phyloP scores from a whole-genome alignment of 2,797 vertebrate genomes.

The Pipistrellus nathusii region DNA sequence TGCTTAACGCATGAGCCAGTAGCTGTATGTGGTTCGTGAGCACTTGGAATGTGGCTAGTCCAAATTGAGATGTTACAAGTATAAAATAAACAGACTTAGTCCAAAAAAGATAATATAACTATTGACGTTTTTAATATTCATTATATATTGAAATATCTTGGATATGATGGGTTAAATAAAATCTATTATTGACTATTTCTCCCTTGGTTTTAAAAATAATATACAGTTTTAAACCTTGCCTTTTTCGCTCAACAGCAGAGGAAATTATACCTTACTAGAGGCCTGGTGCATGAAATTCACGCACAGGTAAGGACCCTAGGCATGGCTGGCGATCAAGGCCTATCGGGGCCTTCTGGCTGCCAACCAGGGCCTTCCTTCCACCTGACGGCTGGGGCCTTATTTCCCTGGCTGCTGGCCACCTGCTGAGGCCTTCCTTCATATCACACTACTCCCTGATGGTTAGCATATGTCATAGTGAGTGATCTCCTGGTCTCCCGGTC shows the following conservation, averaged over 20 bases:
- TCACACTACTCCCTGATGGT: no score
- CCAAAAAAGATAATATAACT: conserved; percentile 33
- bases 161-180: conserved; percentile 47
- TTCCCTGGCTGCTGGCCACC: no score
- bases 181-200: not conserved
- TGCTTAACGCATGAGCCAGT: not conserved
- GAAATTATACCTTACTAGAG: not conserved
- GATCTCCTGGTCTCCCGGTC: no score
- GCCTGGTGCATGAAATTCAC: no score
- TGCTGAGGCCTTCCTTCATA: no score
- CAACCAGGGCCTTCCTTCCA: no score
- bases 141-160: conserved; percentile 39
- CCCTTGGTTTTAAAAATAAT: conserved; percentile 37
- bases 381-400: no score
- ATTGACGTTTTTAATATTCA: conserved; percentile 7
- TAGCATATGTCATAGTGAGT: no score
- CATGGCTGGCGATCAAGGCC: no score
- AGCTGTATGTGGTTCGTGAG: not conserved
- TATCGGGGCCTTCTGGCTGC: no score
- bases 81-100: conserved; percentile 19
- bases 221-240: not conserved
- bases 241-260: conserved; percentile 14
- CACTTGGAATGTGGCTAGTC: conserved; percentile 30
- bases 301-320: no score
- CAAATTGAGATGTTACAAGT: conserved; percentile 3